Base-by-base conservation (phyloP, 1,140 invertebrate genomes). In the Anoplolepis gracilipes region DNA sequence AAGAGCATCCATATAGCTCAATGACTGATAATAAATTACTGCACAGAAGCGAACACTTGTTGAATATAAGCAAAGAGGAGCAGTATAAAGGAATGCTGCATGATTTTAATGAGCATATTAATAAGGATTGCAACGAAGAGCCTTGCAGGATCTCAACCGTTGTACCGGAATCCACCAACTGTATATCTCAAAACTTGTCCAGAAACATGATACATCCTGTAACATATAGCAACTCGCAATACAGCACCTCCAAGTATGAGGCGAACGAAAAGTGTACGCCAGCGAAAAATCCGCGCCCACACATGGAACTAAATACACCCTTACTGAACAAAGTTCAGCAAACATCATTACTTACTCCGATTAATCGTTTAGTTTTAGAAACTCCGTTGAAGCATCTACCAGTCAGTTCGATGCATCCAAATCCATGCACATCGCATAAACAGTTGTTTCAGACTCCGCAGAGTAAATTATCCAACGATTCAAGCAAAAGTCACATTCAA, bases 401-500 rank as follows among this genome's bases (percentile, higher is more conserved):
- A 61, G 13, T 11, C n/a, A 73, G 49, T 85, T 49, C 90, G 16
- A 30, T 28, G 28, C 85, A 90, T 59, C 94, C 94, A 69, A 85
- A 88, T 10, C 91, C 93, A 46, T 93, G 92, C 76, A 62, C 72
- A 0, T 94, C 93, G 0, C 94, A 94, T 64, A 92, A 90, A 65
- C 93, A 91, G 72, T 89, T 95, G 61, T 93, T 92, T 84, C 90
- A 92, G 84, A 95, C 94, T 0, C 92, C 93, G 0, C 93, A 92
- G 67, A 91, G 42, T 39, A 92, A 92, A 85, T 46, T 87, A 0
- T 46, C 61, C 10, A 72, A 39, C 28, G 65, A 91, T 55, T 84
- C 49, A 73, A 65, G 78, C 10, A 91, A 87, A 30, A 91, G 73
- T 91, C 55, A 77, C 62, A 62, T 72, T 1, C 86, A 92, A 79